Conservation (phyloP, 2,888 invertebrate species). For the Hydriomena furcata region DNA sequence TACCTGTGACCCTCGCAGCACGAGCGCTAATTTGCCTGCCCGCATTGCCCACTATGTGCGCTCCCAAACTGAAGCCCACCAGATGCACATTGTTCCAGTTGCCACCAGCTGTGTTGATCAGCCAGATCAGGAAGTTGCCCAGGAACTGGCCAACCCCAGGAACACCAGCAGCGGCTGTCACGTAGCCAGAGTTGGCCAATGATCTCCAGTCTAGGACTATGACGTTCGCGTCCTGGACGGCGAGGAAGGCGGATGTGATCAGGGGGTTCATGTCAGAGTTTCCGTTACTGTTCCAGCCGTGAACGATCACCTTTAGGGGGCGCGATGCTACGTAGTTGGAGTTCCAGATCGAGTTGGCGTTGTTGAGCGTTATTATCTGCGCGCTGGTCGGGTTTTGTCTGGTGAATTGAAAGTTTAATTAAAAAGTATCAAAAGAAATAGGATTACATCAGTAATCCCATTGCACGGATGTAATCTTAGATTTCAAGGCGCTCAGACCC, state of each 20-base stretch:
- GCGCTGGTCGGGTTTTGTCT: conserved; percentile 50
- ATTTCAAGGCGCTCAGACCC: too few species aligned
- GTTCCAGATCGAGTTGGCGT: conserved; percentile 43
- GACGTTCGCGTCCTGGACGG: conserved; percentile 56
- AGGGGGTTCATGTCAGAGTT: conserved; percentile 19
- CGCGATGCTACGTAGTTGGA: conserved; percentile 20
- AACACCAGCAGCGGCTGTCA: conserved; percentile 54
- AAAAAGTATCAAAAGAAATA: conserved; percentile 2
- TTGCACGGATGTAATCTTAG: too few species aligned
- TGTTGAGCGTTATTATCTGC: conserved; percentile 53
- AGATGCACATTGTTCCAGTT: conserved; percentile 68
- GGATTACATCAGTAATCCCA: too few species aligned
- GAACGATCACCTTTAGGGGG: conserved; percentile 23
- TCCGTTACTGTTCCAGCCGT: conserved; percentile 31
- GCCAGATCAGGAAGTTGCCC: conserved; percentile 67
- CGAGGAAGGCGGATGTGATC: conserved; percentile 23
- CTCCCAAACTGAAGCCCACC: conserved; percentile 73
- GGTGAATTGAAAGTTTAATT: too few species aligned
- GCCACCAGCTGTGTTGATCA: conserved; percentile 59
- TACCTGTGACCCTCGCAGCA: conserved; percentile 57
- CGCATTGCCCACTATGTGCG: conserved; percentile 67
- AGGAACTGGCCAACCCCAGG: conserved; percentile 59
- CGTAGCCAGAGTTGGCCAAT: conserved; percentile 49
- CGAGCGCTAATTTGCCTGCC: conserved; percentile 50
- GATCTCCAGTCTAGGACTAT: conserved; percentile 69